A percentile compares a stretch with the other conserved stretches of the same genome.
Evolutionary conservation across 2,113 vertebrate species (phyloP).

Genomic region (Canis aureus): DNA sequence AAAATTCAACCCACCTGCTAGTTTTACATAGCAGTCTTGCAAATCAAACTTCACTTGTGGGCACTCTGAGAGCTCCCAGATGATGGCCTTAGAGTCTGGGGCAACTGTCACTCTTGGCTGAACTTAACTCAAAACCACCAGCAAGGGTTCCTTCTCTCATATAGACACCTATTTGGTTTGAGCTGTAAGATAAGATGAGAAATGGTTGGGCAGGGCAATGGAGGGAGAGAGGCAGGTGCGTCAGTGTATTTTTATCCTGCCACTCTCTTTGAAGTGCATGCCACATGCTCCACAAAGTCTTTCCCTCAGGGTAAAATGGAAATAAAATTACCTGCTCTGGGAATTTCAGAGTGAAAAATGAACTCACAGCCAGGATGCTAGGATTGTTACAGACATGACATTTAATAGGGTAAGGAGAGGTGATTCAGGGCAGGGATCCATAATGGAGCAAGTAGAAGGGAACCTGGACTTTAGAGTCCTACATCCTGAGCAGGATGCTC

Average conservation of each 20-base stretch:
- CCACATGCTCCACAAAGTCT: conserved; percentile 48
- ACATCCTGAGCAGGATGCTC: not conserved
- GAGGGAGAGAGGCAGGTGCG: conserved; percentile 31
- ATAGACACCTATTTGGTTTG: conserved; percentile 65
- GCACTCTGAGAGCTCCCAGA: not conserved
- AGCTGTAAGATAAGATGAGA: conserved; percentile 67
- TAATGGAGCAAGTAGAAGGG: not conserved
- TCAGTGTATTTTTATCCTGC: conserved; percentile 53
- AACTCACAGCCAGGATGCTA: conserved; percentile 48
- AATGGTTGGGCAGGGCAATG: not conserved
- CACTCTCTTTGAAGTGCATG: conserved; percentile 70
- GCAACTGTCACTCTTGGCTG: conserved; percentile 64
- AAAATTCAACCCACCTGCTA: not conserved
- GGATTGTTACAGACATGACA: conserved; percentile 44
- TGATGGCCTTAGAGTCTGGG: not conserved
- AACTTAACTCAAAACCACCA: conserved; percentile 66
- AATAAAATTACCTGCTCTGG: conserved; percentile 69
- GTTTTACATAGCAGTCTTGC: conserved; percentile 20
- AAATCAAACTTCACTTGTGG: not conserved
- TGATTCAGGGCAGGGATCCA: not conserved
- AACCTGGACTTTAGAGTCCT: not conserved
- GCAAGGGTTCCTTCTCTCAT: conserved; percentile 71
- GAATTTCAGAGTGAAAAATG: conserved; percentile 78
- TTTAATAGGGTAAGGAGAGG: not conserved
- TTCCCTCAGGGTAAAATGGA: conserved; percentile 48